Evolutionary conservation across 2,113 vertebrate genomes (phyloP), one percentile per base, ranked within the genome.

Genomic region (Sciurus niger): DNA sequence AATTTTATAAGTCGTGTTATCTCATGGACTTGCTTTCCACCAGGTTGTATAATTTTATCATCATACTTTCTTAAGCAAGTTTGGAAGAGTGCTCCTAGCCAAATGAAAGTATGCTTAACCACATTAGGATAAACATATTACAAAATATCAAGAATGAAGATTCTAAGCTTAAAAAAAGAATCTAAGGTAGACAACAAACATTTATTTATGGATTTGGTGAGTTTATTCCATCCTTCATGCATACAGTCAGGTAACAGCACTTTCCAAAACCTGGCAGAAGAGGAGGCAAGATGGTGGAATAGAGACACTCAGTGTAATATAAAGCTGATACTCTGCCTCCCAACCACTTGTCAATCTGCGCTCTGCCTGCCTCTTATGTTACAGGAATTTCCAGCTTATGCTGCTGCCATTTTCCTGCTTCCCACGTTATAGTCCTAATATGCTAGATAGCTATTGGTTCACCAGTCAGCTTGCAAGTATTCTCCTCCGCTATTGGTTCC

Each of bases 1-100:
- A 84, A 0, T 93, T 89, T 89, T 93, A 58, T 93, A 93, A 74
- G 18, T 94, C 68, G n/a, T 84, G 11, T 87, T 84, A 89, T 67
- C n/a, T 91, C 73, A 51, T 72, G 72, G 37, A 12, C 65, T 17
- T n/a, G 88, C 28, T 91, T 88, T 37, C n/a, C 65, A 92, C 40
- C 25, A 83, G 68, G 63, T 40, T 79, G 30, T 91, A 4, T 84
- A 94, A 65, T 84, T 74, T 86, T 72, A 79, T 70, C 60, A 89
- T 92, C 40, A 48, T 24, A n/a, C 46, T 84, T 89, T 48, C 68
- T 80, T 93, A 48, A 72, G 80, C 40, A 40, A 40, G 40, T 87
- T 46, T 95, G 78, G 77, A 63, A 90, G 65, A 87, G 32, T 88
- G 72, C 10, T 91, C 20, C 46, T 30, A 92, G 51, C 48, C 14